Conservation (phyloP, 2,888 invertebrate species). For the Perizoma affinitatum region DNA sequence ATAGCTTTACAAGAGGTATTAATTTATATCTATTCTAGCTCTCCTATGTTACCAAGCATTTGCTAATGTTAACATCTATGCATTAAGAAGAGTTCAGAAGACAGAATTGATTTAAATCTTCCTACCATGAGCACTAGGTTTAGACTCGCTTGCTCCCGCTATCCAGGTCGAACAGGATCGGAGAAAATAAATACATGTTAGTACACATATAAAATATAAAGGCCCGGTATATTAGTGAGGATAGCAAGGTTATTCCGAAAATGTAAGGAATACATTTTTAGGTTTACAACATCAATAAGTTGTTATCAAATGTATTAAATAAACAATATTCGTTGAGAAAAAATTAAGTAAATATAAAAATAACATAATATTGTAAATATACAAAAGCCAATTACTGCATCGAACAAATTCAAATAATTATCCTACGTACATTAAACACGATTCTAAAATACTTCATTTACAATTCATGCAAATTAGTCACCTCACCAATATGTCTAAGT, state of each 20-base stretch:
- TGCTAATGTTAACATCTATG: conserved; percentile 24
- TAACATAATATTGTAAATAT: neutral
- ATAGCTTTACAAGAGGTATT: conserved; percentile 18
- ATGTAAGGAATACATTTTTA: neutral
- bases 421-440: neutral
- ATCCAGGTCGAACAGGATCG: conserved; percentile 70
- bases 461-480: conserved; percentile 22
- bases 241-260: conserved; percentile 11
- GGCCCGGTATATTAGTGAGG: conserved; percentile 22
- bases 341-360: too few relatives aligned
- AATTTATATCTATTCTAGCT: conserved; percentile 20
- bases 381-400: neutral
- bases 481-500: neutral
- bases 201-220: conserved; percentile 47
- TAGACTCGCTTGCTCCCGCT: conserved; percentile 81
- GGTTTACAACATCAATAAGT: neutral
- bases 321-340: too few relatives aligned
- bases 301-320: neutral
- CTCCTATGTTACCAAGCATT: conserved; percentile 29
- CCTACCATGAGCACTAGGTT: conserved; percentile 80
- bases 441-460: conserved; percentile 4
- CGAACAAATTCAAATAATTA: neutral
- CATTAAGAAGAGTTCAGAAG: conserved; percentile 51
- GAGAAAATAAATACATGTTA: conserved; percentile 75
- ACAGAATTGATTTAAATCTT: conserved; percentile 66